Evolutionary conservation across 2,113 vertebrate species (phyloP).

Genomic region (Tachycineta bicolor): DNA sequence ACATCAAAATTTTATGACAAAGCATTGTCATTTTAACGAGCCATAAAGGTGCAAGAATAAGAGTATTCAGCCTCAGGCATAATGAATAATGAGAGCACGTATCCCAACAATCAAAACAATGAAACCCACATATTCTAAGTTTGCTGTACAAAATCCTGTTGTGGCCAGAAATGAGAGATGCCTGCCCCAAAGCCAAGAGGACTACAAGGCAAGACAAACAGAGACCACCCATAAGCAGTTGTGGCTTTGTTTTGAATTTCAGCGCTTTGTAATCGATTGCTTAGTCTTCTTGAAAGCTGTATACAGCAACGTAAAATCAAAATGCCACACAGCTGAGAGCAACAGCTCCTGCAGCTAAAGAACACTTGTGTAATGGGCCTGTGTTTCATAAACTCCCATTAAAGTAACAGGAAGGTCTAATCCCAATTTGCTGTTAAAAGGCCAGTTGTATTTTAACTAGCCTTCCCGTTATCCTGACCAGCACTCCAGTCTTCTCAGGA

Average conservation of each 20-base stretch:
- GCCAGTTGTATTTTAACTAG: background rate
- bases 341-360: background rate
- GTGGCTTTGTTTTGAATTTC: background rate
- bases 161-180: background rate
- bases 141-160: background rate
- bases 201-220: background rate
- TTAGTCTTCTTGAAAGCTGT: background rate
- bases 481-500: background rate
- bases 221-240: background rate
- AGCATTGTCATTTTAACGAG: background rate
- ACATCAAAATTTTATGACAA: background rate
- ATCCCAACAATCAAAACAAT: background rate
- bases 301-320: background rate
- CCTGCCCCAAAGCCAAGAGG: background rate
- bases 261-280: background rate
- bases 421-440: background rate
- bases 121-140: background rate
- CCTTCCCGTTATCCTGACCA: background rate
- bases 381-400: background rate
- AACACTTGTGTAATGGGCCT: background rate
- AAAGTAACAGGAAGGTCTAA: background rate
- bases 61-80: background rate
- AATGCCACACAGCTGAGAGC: background rate
- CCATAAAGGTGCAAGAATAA: background rate
- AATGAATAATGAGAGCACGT: background rate